Percentiles rank a stretch among this genome's conserved stretches.
Conservation (phyloP, 2,888 invertebrate species). For the Ectemnius lituratus region DNA sequence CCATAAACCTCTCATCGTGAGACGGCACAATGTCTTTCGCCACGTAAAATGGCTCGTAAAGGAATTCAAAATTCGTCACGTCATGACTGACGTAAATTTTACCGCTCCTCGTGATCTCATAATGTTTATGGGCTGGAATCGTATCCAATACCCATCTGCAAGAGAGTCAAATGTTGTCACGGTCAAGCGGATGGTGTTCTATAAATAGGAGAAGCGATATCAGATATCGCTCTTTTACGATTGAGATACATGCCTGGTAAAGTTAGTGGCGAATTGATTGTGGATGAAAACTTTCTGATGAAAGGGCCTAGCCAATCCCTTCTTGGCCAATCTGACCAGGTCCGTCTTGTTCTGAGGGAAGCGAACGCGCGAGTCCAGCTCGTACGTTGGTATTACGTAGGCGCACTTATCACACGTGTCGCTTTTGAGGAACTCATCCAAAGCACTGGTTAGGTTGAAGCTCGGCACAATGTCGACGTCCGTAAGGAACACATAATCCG, state of each 20-base stretch:
- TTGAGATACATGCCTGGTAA: slow-evolving; percentile 82
- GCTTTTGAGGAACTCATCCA: slow-evolving; percentile 84
- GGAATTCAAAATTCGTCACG: slow-evolving; percentile 87
- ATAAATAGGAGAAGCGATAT: neutral
- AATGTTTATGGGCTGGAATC: slow-evolving; percentile 78
- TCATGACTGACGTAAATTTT: slow-evolving; percentile 89
- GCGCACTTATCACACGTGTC: slow-evolving; percentile 86
- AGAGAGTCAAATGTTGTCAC: neutral
- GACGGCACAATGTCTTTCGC: slow-evolving; percentile 89
- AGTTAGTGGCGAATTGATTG: slow-evolving; percentile 95
- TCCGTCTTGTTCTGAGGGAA: slow-evolving; percentile 91
- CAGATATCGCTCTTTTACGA: neutral
- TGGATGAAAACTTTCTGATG: slow-evolving; percentile 95
- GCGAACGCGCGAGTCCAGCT: slow-evolving; percentile 87
- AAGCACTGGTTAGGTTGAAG: slow-evolving; percentile 83
- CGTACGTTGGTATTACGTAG: slow-evolving; percentile 94
- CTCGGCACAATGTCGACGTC: slow-evolving; percentile 94
- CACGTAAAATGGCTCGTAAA: slow-evolving; percentile 96
- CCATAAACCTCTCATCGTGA: slow-evolving; percentile 93
- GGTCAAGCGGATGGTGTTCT: too few species aligned
- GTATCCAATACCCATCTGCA: slow-evolving; percentile 74
- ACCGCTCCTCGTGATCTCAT: slow-evolving; percentile 80
- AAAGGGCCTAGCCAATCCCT: slow-evolving; percentile 91
- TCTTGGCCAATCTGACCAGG: slow-evolving; percentile 86
- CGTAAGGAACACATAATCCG: slow-evolving; percentile 88